Percentiles rank a stretch among this genome's conserved stretches.
Evolutionary conservation across 1,140 invertebrate species (phyloP).

Genomic region (Pinna nobilis): DNA sequence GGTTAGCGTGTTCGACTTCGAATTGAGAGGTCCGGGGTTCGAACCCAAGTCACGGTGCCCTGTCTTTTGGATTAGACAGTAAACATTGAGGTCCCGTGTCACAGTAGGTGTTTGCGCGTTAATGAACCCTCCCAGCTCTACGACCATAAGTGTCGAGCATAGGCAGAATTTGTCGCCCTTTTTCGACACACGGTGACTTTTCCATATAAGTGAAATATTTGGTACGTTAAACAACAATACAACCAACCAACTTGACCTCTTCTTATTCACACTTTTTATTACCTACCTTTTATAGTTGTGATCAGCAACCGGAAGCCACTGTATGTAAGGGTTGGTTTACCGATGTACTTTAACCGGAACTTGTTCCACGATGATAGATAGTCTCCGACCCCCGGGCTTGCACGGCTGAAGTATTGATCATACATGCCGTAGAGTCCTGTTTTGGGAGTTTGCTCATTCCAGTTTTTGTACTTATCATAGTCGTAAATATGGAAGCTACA

Average conservation of each 20-base stretch:
- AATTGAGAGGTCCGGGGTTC: too few species aligned
- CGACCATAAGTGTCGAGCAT: too few species aligned
- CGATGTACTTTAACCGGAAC: conserved; percentile 48
- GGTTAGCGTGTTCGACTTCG: too few species aligned
- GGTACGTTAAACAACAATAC: neutral
- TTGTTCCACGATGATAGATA: conserved; percentile 43
- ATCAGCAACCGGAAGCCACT: conserved; percentile 48
- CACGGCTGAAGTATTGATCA: conserved; percentile 46
- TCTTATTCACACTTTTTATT: neutral
- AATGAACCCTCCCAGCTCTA: too few species aligned
- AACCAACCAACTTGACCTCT: too few species aligned
- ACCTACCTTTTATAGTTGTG: conserved; percentile 49
- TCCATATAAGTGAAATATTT: too few species aligned
- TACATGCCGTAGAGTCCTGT: conserved; percentile 50
- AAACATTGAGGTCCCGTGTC: too few species aligned
- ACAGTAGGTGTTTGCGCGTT: too few species aligned
- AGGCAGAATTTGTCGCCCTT: too few species aligned
- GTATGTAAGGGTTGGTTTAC: conserved; percentile 48
- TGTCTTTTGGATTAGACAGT: too few species aligned
- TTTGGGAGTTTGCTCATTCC: conserved; percentile 32
- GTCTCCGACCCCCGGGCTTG: conserved; percentile 43
- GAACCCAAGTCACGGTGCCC: neutral
- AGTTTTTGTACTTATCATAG: conserved; percentile 9
- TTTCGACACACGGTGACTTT: too few species aligned
- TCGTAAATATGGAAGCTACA: conserved; percentile 51